A percentile compares a stretch with the other conserved stretches of the same genome.
phyloP scores from a whole-genome alignment of 2,888 invertebrate genomes.

The Caenorhabditis sp. region DNA sequence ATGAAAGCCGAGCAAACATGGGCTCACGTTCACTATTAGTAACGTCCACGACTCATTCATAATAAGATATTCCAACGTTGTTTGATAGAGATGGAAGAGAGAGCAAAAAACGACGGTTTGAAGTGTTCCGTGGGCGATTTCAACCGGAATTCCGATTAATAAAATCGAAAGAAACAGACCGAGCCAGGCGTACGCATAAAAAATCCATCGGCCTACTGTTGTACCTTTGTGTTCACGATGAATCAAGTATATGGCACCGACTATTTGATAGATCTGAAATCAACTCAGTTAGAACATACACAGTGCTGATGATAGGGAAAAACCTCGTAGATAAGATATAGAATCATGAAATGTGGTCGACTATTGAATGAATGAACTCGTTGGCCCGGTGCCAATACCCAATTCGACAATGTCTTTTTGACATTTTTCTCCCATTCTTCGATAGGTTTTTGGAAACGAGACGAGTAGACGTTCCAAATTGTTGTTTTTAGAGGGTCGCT shows the following conservation, averaged over 20 bases:
- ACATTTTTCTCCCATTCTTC: neutral
- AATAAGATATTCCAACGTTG: neutral
- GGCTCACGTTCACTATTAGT: no score
- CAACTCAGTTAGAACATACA: no score
- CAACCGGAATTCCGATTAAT: neutral
- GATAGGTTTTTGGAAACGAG: neutral
- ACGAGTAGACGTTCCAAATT: no score
- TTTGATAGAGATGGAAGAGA: neutral
- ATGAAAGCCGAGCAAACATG: no score
- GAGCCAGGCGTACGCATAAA: conserved; percentile 20
- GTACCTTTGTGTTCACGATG: no score
- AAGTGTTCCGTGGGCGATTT: neutral
- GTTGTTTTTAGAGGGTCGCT: no score
- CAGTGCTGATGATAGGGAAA: no score
- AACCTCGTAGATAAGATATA: neutral
- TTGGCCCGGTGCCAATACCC: neutral
- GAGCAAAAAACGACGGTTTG: neutral
- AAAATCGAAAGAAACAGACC: conserved; percentile 14
- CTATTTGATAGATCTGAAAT: no score
- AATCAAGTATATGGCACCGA: no score
- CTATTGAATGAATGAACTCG: neutral
- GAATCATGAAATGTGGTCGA: neutral
- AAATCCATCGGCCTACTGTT: no score
- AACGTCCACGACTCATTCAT: no score
- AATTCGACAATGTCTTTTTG: neutral